Evolutionary conservation across 2,113 vertebrate species (phyloP), one percentile per base, ranked within the genome.

Genomic region (Callaeas wilsoni): DNA sequence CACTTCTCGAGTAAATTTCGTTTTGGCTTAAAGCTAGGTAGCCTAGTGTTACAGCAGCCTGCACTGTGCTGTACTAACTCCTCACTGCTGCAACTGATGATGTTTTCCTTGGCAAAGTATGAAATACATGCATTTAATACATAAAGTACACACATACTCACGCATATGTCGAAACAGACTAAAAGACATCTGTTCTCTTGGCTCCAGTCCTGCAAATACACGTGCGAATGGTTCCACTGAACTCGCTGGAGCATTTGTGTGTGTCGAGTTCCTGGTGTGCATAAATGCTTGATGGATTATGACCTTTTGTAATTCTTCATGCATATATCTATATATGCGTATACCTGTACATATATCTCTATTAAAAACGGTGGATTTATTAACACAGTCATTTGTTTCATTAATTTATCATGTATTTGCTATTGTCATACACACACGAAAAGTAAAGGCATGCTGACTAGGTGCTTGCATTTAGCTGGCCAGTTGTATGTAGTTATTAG

Each of bases 181-280:
- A 78, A 90, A 93, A 84, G 64, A 81, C 92, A 94, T 95, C 93
- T 96, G 94, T 52, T 86, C 37, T 46, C 29, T 93, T 92, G 96
- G 94, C 90, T 89, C 16, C 52, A 62, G 32, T 89, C 83, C 88
- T 22, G 12, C 46, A 81, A 94, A 89, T 53, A 52, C 76, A 76
- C 29, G 12, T 81, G 44, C 30, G 14, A 96, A 44, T 68, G 17
- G 52, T 88, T 93, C 79, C 69, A 88, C 39, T 75, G 73, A 93
- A 69, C 68, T 81, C 85, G 49, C 53, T 42, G 53, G 56, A 65
- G 64, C 60, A 71, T 81, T 96, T 3, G 1, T 2, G 4, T 49
- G 18, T 67, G 55, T 89, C 0, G 0, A 68, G 68, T 90, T 95
- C 77, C 60, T 90, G 65, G 57, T 56, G 76, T 39, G 26, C 52